Evolutionary conservation across 2,113 vertebrate genomes (phyloP).

Genomic region (Scortum barcoo): DNA sequence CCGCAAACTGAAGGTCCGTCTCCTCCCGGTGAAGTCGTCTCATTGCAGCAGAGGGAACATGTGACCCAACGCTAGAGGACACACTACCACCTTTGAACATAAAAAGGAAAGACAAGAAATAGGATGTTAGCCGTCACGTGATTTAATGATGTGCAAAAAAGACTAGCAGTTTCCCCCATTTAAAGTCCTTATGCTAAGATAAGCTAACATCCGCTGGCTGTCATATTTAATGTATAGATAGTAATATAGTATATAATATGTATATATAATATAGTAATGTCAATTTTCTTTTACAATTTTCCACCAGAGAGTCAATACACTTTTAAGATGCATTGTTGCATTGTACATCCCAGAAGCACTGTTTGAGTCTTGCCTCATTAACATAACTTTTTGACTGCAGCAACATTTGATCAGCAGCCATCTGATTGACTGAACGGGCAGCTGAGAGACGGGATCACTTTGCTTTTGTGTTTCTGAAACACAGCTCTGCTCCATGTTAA

Average conservation of each 20-base stretch:
- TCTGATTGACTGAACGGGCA: background rate
- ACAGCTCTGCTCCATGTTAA: conserved; percentile 16
- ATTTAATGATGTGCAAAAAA: too few species aligned
- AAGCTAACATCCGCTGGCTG: background rate
- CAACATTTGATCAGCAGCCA: conserved; percentile 21
- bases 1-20: too few species aligned
- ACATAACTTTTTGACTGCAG: conserved; percentile 23
- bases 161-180: too few species aligned
- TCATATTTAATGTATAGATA: background rate
- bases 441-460: conserved; percentile 7
- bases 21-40: too few species aligned
- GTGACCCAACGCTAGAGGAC: too few species aligned
- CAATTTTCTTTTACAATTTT: background rate
- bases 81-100: too few species aligned
- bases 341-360: background rate
- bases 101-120: too few species aligned
- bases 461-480: conserved; percentile 41
- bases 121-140: too few species aligned
- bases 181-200: background rate
- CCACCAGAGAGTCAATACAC: background rate
- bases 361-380: background rate
- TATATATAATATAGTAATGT: too few species aligned
- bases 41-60: too few species aligned
- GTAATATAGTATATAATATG: too few species aligned
- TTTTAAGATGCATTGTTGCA: background rate